Conservation (phyloP, 2,888 invertebrate genomes). For the Cinara cedri region DNA sequence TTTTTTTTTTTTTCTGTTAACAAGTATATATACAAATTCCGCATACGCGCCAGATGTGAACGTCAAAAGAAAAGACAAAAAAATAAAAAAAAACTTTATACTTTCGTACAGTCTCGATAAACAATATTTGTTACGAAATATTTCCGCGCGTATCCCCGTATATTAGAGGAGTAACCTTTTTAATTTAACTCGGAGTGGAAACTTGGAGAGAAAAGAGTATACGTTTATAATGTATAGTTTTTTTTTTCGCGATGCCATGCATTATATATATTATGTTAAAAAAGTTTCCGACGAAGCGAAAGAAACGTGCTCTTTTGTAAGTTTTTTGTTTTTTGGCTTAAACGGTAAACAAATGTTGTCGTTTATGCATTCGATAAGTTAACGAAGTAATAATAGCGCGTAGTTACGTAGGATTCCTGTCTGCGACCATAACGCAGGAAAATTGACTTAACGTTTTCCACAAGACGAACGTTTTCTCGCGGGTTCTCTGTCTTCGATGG, state of each 20-base stretch:
- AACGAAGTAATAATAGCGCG: background rate
- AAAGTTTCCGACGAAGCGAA: background rate
- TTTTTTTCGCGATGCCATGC: too few species aligned
- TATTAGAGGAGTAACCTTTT: background rate
- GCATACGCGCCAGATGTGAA: background rate
- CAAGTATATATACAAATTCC: background rate
- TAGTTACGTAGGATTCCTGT: too few species aligned
- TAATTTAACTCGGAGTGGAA: background rate
- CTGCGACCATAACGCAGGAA: background rate
- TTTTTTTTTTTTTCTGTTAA: background rate
- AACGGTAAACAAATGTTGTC: background rate
- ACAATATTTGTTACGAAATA: slow-evolving; percentile 15
- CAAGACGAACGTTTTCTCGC: background rate
- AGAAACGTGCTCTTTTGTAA: background rate
- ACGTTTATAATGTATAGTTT: background rate
- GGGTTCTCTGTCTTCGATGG: background rate
- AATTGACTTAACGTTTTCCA: background rate
- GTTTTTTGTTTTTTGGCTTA: background rate
- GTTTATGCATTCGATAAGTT: slow-evolving; percentile 1
- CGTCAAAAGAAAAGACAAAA: background rate
- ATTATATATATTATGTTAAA: too few species aligned
- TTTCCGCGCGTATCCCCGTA: background rate
- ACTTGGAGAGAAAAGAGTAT: background rate
- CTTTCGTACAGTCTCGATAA: background rate
- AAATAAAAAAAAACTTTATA: background rate